Evolutionary conservation across 2,113 vertebrate genomes (phyloP).

Genomic region (Brienomyrus longianalis): DNA sequence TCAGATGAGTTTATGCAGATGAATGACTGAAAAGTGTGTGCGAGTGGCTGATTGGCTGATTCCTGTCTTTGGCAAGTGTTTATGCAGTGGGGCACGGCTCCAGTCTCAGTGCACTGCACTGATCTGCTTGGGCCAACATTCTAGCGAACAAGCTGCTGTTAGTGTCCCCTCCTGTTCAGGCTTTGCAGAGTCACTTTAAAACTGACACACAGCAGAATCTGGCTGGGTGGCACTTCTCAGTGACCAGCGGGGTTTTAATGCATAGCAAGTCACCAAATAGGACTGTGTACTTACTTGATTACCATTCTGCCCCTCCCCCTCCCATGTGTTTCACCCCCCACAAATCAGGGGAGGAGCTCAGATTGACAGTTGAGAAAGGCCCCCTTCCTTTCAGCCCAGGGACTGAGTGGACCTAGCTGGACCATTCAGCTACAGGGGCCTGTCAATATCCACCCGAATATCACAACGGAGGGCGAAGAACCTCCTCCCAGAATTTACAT

Average conservation of each 20-base stretch:
- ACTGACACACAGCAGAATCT: conserved; percentile 46
- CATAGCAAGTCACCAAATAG: conserved; percentile 32
- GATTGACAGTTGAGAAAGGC: neutral
- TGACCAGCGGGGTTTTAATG: conserved; percentile 37
- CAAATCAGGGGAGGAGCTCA: conserved; percentile 41
- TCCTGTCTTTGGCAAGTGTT: neutral
- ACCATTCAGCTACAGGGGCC: neutral
- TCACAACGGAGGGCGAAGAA: neutral
- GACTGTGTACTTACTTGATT: conserved; percentile 53
- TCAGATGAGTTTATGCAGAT: neutral
- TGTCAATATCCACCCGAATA: conserved; percentile 12
- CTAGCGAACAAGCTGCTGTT: conserved; percentile 38
- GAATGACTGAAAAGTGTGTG: neutral
- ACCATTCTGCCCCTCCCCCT: conserved; percentile 26
- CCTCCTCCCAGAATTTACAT: neutral
- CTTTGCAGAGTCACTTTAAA: conserved; percentile 58
- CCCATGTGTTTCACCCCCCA: conserved; percentile 31
- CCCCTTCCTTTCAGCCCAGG: neutral
- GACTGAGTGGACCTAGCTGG: conserved; percentile 20
- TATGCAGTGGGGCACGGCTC: neutral
- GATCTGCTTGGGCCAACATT: conserved; percentile 42
- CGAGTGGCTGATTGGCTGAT: neutral
- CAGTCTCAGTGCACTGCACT: conserved; percentile 2
- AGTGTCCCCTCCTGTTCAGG: conserved; percentile 36
- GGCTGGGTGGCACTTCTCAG: conserved; percentile 35